Conservation (phyloP, 2,113 vertebrate species). For the Sinocyclocheilus grahami region DNA sequence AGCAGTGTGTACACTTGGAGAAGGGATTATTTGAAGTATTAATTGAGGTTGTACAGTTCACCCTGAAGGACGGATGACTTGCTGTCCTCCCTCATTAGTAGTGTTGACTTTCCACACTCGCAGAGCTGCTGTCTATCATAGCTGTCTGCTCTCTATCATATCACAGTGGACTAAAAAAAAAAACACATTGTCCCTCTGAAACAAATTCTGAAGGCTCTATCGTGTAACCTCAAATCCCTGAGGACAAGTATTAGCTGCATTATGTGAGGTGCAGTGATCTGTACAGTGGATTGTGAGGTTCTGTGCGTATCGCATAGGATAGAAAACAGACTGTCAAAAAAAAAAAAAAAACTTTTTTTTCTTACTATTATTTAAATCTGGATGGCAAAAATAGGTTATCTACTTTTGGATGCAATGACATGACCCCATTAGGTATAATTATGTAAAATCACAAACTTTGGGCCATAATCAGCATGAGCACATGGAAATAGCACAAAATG, state of each 20-base stretch:
- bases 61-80: conserved; percentile 38
- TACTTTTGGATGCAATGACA: conserved; percentile 51
- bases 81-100: conserved; percentile 60
- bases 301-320: conserved; percentile 37
- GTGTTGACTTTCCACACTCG: conserved; percentile 56
- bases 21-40: conserved; percentile 66
- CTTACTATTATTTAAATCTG: conserved; percentile 57
- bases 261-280: conserved; percentile 34
- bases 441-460: not conserved
- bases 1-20: conserved; percentile 49
- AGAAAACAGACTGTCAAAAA: conserved; percentile 25
- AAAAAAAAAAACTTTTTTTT: no score
- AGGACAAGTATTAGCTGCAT: conserved; percentile 36
- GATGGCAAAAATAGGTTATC: conserved; percentile 50
- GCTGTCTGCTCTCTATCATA: conserved; percentile 56
- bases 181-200: not conserved
- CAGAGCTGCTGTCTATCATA: conserved; percentile 59
- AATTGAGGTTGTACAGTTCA: conserved; percentile 72
- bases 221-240: conserved; percentile 38
- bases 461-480: not conserved
- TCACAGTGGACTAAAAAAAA: not conserved
- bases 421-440: not conserved
- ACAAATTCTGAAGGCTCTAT: conserved; percentile 24
- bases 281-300: conserved; percentile 26
- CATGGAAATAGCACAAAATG: not conserved